These are phyloP conservation scores for Acrossocheilus fasciatus DNA, from an alignment of 2,797 vertebrate species.

Conservation along the genomic window DNA sequence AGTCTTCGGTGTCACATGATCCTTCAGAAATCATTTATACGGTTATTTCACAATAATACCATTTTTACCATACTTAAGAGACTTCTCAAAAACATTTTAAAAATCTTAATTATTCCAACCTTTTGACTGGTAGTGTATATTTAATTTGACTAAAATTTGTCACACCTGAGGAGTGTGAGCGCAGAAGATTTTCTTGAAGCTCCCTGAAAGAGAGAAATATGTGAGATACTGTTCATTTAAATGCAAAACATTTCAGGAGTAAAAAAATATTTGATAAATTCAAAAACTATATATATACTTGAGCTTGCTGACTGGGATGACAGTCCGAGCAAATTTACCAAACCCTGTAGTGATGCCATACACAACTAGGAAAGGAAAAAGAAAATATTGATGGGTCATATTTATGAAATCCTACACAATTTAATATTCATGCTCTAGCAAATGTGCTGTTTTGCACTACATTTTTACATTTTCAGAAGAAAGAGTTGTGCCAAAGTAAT, in stretches of 20 bases:
- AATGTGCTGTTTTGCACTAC: not conserved
- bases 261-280: not conserved
- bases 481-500: not conserved
- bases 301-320: conserved; percentile 92
- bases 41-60: not conserved
- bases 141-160: not conserved
- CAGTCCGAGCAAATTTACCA: conserved; percentile 96
- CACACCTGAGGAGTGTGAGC: conserved; percentile 95
- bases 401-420: not conserved
- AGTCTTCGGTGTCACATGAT: not conserved
- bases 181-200: conserved; percentile 95
- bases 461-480: not conserved
- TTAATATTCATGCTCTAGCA: not conserved
- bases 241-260: conserved; percentile 23
- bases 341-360: conserved; percentile 99
- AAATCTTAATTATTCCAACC: not conserved
- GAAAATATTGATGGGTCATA: conserved; percentile 10
- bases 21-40: not conserved
- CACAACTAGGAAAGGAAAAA: conserved; percentile 82
- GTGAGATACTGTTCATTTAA: not conserved
- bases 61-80: not conserved
- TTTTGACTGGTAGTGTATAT: not conserved
- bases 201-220: conserved; percentile 78
- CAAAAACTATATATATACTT: conserved; percentile 79
- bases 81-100: not conserved